These are phyloP conservation scores for Glareola pratincola DNA, from an alignment of 2,113 vertebrate species.

Conservation along the genomic window DNA sequence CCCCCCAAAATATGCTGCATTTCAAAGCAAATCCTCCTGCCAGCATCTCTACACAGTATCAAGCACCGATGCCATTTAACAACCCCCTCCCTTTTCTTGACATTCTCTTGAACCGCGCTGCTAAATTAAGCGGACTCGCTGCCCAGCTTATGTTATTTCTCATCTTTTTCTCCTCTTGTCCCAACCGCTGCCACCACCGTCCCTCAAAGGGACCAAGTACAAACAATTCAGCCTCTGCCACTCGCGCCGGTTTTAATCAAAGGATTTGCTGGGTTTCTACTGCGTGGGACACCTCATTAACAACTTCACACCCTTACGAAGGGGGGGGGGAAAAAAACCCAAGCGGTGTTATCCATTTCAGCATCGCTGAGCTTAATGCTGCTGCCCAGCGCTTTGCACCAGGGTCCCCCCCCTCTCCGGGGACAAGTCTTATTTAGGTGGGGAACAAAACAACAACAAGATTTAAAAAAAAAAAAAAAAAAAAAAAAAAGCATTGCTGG, in stretches of 20 bases:
- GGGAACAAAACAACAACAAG: conserved; percentile 40
- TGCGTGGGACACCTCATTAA: conserved; percentile 6
- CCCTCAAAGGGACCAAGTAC: not conserved
- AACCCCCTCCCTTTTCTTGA: not conserved
- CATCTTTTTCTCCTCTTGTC: not conserved
- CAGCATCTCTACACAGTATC: not conserved
- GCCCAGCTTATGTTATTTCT: not conserved
- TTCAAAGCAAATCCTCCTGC: not conserved
- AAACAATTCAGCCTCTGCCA: conserved; percentile 3
- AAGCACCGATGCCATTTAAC: not conserved
- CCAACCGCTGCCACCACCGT: not conserved
- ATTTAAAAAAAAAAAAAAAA: not conserved
- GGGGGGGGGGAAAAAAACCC: not conserved
- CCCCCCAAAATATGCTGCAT: not conserved
- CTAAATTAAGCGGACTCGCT: not conserved
- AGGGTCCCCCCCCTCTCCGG: not conserved
- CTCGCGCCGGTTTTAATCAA: conserved; percentile 45
- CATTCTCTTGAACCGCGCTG: not conserved
- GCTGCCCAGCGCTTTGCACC: not conserved
- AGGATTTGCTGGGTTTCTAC: conserved; percentile 2
- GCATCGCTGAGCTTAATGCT: not conserved
- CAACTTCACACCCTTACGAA: conserved; percentile 15
- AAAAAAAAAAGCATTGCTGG: not conserved
- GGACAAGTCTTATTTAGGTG: not conserved
- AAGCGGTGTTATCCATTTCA: not conserved